Evolutionary conservation across 2,797 vertebrate genomes (phyloP).

Genomic region (Balearica regulorum): DNA sequence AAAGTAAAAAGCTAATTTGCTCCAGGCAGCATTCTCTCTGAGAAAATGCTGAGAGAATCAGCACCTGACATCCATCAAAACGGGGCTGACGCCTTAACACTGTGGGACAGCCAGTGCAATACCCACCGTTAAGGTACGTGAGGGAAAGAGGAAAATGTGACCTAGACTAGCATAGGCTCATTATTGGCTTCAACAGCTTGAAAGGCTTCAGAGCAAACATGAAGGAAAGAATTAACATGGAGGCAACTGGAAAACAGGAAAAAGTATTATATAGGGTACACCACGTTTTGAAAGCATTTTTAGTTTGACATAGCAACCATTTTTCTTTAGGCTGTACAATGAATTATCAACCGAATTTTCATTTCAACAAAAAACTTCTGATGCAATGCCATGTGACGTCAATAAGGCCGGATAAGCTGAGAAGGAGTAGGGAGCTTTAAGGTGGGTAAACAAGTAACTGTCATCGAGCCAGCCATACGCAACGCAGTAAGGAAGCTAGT

Average conservation of each 20-base stretch:
- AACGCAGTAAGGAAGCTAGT: conserved; percentile 1
- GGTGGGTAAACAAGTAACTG: conserved; percentile 3
- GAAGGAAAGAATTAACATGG: neutral
- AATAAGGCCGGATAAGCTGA: neutral
- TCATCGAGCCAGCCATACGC: neutral
- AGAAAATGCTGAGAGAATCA: neutral
- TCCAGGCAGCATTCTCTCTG: neutral
- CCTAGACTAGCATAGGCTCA: neutral
- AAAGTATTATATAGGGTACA: neutral
- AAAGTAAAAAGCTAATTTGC: neutral
- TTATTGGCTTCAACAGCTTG: neutral
- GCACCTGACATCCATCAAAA: neutral
- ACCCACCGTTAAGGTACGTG: neutral
- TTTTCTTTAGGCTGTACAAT: neutral
- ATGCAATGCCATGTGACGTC: neutral
- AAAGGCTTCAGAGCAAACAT: neutral
- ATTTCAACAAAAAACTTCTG: neutral
- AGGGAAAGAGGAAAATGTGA: neutral
- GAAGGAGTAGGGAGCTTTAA: neutral
- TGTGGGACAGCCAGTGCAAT: neutral
- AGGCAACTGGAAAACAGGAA: neutral
- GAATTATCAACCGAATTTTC: neutral
- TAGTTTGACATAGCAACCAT: neutral
- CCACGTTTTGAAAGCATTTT: neutral
- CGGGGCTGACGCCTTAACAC: neutral